phyloP scores from a whole-genome alignment of 2,113 vertebrate genomes.

The Falco punctatus region DNA sequence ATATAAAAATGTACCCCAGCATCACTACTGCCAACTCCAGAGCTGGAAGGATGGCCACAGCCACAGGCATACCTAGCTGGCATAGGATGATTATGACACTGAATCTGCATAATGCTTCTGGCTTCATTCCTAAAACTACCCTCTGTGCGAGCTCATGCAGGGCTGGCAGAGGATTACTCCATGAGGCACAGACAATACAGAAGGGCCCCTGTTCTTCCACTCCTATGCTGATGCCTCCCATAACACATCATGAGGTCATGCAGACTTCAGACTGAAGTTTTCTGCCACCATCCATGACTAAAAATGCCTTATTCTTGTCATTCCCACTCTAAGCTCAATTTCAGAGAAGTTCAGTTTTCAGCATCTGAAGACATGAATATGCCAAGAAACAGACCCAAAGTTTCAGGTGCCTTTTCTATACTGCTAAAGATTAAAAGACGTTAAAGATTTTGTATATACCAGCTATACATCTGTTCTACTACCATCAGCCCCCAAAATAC shows the following conservation, averaged over 20 bases:
- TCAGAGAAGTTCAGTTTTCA: neutral
- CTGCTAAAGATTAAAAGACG: neutral
- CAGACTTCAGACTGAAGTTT: neutral
- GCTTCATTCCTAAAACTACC: neutral
- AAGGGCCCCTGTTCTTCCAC: neutral
- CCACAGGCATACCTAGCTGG: neutral
- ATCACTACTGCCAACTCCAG: neutral
- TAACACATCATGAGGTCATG: neutral
- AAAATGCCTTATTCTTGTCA: neutral
- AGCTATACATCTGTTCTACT: neutral
- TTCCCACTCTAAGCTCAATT: neutral
- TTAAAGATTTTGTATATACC: neutral
- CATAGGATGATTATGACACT: neutral
- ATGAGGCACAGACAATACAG: neutral
- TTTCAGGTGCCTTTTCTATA: neutral
- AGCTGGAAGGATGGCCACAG: neutral
- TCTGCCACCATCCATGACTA: neutral
- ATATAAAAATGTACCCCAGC: neutral
- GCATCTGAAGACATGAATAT: neutral
- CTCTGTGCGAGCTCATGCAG: neutral
- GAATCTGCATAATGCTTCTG: slow-evolving; percentile 6
- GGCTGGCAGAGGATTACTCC: neutral
- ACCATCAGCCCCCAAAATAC: neutral
- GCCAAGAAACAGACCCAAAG: neutral
- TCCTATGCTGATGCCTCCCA: neutral